These are phyloP conservation scores for Isaurus tuberculatus DNA, from an alignment of 92 coral and sea anemone species.

Conservation along the genomic window DNA sequence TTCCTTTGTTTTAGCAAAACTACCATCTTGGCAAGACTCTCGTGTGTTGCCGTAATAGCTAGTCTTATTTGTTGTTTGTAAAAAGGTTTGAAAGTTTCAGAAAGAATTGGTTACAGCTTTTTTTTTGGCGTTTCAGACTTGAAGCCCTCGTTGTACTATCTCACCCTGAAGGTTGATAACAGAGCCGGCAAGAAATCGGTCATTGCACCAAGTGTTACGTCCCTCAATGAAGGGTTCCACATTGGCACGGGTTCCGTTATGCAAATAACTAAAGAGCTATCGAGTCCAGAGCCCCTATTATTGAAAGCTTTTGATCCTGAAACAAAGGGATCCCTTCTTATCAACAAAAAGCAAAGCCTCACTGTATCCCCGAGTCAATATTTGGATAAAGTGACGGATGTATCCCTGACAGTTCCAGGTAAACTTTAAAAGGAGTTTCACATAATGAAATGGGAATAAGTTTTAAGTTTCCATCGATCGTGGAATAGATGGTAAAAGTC, in stretches of 20 bases:
- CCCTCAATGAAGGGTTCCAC: slow-evolving; percentile 87
- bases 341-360: slow-evolving; percentile 80
- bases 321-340: slow-evolving; percentile 68
- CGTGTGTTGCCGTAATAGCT: too few relatives aligned
- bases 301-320: slow-evolving; percentile 82
- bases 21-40: too few relatives aligned
- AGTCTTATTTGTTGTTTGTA: too few relatives aligned
- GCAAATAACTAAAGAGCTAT: slow-evolving; percentile 92
- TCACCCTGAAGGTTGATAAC: slow-evolving; percentile 88
- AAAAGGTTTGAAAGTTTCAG: too few relatives aligned
- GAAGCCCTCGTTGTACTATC: slow-evolving; percentile 75
- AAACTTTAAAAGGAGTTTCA: slow-evolving; percentile 11
- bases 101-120: too few relatives aligned
- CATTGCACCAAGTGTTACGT: slow-evolving; percentile 80
- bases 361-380: slow-evolving; percentile 72
- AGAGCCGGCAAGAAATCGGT: slow-evolving; percentile 86
- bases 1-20: too few relatives aligned
- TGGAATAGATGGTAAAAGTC: too few relatives aligned
- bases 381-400: slow-evolving; percentile 57
- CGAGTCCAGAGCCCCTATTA: slow-evolving; percentile 68
- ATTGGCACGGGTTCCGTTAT: slow-evolving; percentile 81
- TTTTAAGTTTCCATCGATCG: too few relatives aligned
- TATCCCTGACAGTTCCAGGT: slow-evolving; percentile 80
- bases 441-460: too few relatives aligned
- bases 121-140: slow-evolving; percentile 38